These are phyloP conservation scores for Hoplostethus mediterraneus DNA, from an alignment of 2,797 vertebrate species.

Conservation along the genomic window DNA sequence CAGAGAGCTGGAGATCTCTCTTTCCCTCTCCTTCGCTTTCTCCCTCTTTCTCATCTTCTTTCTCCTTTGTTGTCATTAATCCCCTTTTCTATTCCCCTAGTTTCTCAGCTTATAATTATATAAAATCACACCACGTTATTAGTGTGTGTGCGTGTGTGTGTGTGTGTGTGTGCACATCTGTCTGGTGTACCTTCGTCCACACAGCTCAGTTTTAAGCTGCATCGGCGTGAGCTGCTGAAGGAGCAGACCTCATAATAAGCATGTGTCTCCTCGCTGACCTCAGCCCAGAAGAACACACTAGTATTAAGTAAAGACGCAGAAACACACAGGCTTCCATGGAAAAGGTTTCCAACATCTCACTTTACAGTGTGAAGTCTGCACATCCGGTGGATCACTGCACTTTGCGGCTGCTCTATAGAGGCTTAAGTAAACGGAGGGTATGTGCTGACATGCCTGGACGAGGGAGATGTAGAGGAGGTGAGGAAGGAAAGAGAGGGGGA, in stretches of 20 bases:
- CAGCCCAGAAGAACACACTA: not conserved
- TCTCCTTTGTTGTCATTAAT: no score
- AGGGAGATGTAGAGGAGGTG: not conserved
- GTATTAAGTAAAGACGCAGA: not conserved
- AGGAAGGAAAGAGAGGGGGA: not conserved
- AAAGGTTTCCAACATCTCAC: conserved; percentile 1
- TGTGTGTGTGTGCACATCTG: not conserved
- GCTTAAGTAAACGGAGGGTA: conserved; percentile 13
- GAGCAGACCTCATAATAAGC: not conserved
- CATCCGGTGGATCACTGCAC: conserved; percentile 25
- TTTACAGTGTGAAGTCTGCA: not conserved
- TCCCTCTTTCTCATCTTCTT: no score
- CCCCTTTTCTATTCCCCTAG: no score
- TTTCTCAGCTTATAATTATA: no score
- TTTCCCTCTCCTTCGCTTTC: no score
- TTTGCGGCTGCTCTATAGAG: conserved; percentile 14
- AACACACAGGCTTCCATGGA: not conserved
- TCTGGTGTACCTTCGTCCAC: not conserved
- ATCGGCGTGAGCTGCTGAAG: not conserved
- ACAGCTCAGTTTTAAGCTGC: not conserved
- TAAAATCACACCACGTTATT: not conserved
- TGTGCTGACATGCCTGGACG: conserved; percentile 1
- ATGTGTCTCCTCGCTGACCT: not conserved
- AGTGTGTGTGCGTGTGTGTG: conserved; percentile 1
- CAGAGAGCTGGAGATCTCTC: no score